Evolutionary conservation across 2,888 invertebrate genomes (phyloP).

Genomic region (Ochropleura plecta): DNA sequence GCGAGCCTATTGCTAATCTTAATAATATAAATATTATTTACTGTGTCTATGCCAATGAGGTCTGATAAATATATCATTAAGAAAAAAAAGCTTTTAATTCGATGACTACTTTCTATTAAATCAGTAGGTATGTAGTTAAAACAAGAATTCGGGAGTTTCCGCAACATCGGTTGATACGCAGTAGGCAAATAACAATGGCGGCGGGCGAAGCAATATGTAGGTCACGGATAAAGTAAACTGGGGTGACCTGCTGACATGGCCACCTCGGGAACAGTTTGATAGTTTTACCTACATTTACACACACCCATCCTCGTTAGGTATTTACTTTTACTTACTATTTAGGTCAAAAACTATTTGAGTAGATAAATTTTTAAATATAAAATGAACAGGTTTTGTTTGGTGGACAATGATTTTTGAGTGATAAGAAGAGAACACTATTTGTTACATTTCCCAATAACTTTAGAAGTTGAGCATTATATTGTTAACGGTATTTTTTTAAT

Average conservation of each 20-base stretch:
- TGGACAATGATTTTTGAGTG: conserved; percentile 1
- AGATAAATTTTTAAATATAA: neutral
- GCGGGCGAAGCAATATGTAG: conserved; percentile 34
- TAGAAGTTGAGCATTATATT: conserved; percentile 46
- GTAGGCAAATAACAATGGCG: conserved; percentile 2
- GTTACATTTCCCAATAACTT: conserved; percentile 38
- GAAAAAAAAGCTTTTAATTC: neutral
- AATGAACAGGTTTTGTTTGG: neutral
- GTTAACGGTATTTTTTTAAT: conserved; percentile 2
- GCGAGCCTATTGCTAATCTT: too few relatives aligned
- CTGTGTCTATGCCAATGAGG: neutral
- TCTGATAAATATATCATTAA: neutral
- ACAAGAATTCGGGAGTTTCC: neutral
- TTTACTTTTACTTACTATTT: conserved; percentile 4
- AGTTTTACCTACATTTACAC: neutral
- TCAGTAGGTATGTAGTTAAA: neutral
- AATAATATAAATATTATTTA: too few relatives aligned
- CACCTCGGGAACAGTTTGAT: neutral
- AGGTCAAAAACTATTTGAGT: neutral
- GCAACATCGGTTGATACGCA: neutral
- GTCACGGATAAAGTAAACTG: conserved; percentile 36
- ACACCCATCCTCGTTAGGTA: neutral
- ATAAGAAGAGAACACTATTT: neutral
- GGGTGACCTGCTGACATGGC: conserved; percentile 42
- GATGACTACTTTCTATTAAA: neutral